Conservation (phyloP, 2,888 invertebrate species). For the Oscheius myriophilus region DNA sequence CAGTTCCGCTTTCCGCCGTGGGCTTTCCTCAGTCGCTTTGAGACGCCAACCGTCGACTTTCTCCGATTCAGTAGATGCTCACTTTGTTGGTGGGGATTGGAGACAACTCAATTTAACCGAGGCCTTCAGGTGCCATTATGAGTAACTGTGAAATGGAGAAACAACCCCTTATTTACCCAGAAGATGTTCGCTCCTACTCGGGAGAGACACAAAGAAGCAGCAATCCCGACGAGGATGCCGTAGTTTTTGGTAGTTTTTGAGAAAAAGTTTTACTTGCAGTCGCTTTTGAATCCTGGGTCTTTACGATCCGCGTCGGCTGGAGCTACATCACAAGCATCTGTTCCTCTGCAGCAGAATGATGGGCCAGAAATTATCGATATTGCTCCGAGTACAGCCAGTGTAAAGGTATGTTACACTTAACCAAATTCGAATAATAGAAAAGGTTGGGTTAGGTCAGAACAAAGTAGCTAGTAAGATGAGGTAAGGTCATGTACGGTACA, state of each 20-base stretch:
- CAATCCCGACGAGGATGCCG: conserved; percentile 32
- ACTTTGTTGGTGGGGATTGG: conserved; percentile 38
- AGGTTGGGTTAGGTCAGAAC: too few relatives aligned
- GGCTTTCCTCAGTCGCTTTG: conserved; percentile 72
- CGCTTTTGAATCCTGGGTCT: conserved; percentile 19
- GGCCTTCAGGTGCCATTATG: conserved; percentile 36
- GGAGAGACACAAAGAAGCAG: conserved; percentile 33
- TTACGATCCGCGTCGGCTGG: conserved; percentile 24
- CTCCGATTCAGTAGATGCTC: conserved; percentile 53
- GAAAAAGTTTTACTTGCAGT: conserved; percentile 20
- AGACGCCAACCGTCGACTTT: conserved; percentile 69
- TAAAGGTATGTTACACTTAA: conserved; percentile 25
- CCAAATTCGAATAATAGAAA: too few relatives aligned
- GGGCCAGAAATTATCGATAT: conserved; percentile 28
- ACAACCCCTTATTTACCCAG: conserved; percentile 4
- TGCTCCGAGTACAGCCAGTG: conserved; percentile 28
- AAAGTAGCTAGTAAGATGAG: too few relatives aligned
- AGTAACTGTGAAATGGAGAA: conserved; percentile 33
- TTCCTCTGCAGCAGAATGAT: conserved; percentile 9
- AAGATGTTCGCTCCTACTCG: conserved; percentile 27
- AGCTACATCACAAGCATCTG: conserved; percentile 21
- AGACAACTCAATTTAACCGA: neutral
- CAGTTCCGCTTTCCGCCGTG: conserved; percentile 52
- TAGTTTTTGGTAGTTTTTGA: neutral
- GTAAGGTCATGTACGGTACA: too few relatives aligned